Evolutionary conservation across 2,888 invertebrate species (phyloP), one percentile per base, ranked within the genome.

Genomic region (Saturnia pavonia): DNA sequence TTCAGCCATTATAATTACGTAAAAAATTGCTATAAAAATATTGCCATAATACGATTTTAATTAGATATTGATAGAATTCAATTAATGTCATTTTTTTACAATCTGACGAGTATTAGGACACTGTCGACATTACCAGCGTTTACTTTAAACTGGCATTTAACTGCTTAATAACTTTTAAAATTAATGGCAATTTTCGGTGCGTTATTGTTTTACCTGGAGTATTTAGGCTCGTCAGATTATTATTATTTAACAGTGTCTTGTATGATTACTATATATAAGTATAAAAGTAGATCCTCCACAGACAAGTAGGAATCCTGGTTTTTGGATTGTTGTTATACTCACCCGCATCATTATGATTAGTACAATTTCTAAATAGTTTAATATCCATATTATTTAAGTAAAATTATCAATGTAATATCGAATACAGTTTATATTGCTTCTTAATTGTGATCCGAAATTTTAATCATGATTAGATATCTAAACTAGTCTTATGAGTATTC

Each of bases 381-480:
- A 19, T 19, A 1, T 19, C 19, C 9, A 14, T 19, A 51, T 51
- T 34, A 19, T 19, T 19, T 19, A 7, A 57, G 2, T 22, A 11
- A 60, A 27, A 27, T 25, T 6, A 12, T 60, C 25, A 60, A 60
- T 6, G 25, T 60, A 27, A 1, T 27, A 1, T 27, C 3, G 25
- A 60, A 60, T 60, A 60, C 25, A 25, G 25, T 60, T 60, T 11
- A 60, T 27, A 60, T 27, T 60, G 27, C 14, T 60, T 60, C 25
- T 14, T 12, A 2, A 14, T 25, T 6, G 6, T 34, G 2, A 12
- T 60, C 14, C 14, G 27, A 27, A 25, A 60, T 14, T 60, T 8
- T 27, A 60, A 27, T 60, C 12, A 60, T 60, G 57, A 54, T 54
- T 60, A 57, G 25, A 57, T 12, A 57, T 57, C 57, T 57, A 57